These are phyloP conservation scores for Malacoctenus gilli DNA, from an alignment of 2,797 vertebrate species.

Conservation along the genomic window DNA sequence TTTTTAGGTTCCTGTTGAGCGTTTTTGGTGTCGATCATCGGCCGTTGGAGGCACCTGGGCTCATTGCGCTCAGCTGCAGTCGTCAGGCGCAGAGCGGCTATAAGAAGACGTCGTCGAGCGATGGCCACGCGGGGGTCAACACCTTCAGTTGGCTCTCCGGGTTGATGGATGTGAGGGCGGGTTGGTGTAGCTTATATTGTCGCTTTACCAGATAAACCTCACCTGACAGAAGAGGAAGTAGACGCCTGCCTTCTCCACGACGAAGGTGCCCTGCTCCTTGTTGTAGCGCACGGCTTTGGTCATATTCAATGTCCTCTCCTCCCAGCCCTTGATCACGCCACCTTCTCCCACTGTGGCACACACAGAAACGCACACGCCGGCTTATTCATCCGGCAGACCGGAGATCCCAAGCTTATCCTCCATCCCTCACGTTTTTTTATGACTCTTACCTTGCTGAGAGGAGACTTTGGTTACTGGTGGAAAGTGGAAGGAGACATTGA, in stretches of 20 bases:
- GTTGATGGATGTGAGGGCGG: too few species aligned
- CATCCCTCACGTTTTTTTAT: slow-evolving; percentile 35
- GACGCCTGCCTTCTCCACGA: slow-evolving; percentile 84
- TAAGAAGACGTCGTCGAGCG: too few species aligned
- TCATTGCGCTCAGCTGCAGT: too few species aligned
- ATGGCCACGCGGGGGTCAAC: too few species aligned
- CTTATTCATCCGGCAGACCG: slow-evolving; percentile 31
- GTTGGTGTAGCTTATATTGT: too few species aligned
- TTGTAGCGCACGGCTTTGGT: slow-evolving; percentile 88
- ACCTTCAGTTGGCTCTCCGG: too few species aligned
- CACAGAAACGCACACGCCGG: slow-evolving; percentile 20
- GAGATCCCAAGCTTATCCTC: slow-evolving; percentile 25
- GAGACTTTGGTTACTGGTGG: slow-evolving; percentile 81
- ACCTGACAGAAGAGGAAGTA: slow-evolving; percentile 95
- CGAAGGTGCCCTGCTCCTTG: slow-evolving; percentile 84
- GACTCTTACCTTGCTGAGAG: slow-evolving; percentile 81
- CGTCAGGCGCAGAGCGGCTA: too few species aligned
- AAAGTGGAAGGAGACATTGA: slow-evolving; percentile 52
- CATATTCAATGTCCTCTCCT: slow-evolving; percentile 86
- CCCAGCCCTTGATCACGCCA: slow-evolving; percentile 90
- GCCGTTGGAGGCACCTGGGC: too few species aligned
- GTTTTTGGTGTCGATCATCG: too few species aligned
- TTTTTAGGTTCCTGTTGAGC: too few species aligned
- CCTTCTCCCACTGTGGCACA: slow-evolving; percentile 80
- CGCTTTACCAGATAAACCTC: slow-evolving; percentile 41